Conservation (phyloP, 2,113 vertebrate genomes). For the Apodemus speciosus region DNA sequence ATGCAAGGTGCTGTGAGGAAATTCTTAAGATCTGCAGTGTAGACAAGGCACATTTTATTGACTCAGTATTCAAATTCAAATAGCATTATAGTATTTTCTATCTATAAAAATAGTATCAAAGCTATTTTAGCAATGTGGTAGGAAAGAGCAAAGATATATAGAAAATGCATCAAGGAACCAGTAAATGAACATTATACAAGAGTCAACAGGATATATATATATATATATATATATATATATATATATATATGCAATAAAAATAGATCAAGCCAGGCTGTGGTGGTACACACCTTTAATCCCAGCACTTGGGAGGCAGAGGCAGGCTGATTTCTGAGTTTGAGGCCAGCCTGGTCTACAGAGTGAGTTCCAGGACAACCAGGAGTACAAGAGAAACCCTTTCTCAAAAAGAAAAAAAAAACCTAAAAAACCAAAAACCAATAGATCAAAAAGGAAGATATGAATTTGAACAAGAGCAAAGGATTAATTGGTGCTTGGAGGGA, state of each 20-base stretch:
- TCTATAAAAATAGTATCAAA: neutral
- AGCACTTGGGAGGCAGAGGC: too few relatives aligned
- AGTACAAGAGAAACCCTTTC: too few relatives aligned
- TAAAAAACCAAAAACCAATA: too few relatives aligned
- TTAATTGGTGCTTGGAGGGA: neutral
- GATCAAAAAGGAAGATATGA: neutral
- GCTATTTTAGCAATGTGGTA: slow-evolving; percentile 6
- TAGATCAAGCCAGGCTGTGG: too few relatives aligned
- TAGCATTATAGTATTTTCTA: neutral
- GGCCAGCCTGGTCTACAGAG: too few relatives aligned
- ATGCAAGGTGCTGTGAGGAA: neutral
- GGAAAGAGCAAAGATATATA: neutral
- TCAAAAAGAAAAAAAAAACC: too few relatives aligned
- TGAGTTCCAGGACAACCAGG: too few relatives aligned
- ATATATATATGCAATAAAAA: neutral
- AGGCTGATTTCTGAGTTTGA: too few relatives aligned
- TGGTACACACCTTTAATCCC: too few relatives aligned
- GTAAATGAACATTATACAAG: neutral
- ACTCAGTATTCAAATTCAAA: neutral
- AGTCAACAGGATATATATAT: neutral
- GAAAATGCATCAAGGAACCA: neutral
- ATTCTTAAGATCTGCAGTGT: neutral
- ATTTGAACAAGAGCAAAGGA: neutral
- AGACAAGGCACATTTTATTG: slow-evolving; percentile 12
- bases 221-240: too few relatives aligned